Percentiles rank a stretch among this genome's conserved stretches.
phyloP scores from a whole-genome alignment of 2,888 invertebrate genomes.

The Conomelus anceps region DNA sequence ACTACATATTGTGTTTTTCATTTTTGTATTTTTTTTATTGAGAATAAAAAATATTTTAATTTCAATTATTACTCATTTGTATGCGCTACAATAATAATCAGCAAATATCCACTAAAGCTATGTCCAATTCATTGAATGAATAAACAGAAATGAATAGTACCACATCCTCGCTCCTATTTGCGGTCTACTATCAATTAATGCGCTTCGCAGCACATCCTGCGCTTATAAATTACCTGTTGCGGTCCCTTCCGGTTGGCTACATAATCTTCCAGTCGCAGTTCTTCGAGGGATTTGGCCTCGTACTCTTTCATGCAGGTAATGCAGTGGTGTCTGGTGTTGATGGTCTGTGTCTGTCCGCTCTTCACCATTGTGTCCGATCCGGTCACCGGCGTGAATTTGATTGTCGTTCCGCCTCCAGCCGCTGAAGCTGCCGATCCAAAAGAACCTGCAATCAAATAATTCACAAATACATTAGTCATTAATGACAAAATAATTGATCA shows the following conservation, averaged over 20 bases:
- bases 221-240: constrained; percentile 41
- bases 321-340: constrained; percentile 91
- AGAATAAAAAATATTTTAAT: no score
- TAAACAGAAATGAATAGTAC: no score
- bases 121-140: no score
- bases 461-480: constrained; percentile 22
- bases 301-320: constrained; percentile 99
- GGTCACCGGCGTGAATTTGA: constrained; percentile 80
- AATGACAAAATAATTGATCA: no score
- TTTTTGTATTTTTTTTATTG: no score
- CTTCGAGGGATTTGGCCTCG: constrained; percentile 89
- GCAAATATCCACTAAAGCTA: no score
- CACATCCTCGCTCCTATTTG: no score
- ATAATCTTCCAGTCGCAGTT: constrained; percentile 91
- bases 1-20: no score
- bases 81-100: no score
- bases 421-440: constrained; percentile 42
- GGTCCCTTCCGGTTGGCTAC: constrained; percentile 78
- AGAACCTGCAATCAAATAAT: constrained; percentile 38
- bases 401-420: constrained; percentile 60
- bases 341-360: constrained; percentile 72
- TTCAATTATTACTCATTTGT: no score
- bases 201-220: no score
- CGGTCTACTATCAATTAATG: no score
- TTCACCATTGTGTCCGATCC: constrained; percentile 90